Base-by-base conservation (phyloP, 1,140 invertebrate species). In the Eulimnadia texana region DNA sequence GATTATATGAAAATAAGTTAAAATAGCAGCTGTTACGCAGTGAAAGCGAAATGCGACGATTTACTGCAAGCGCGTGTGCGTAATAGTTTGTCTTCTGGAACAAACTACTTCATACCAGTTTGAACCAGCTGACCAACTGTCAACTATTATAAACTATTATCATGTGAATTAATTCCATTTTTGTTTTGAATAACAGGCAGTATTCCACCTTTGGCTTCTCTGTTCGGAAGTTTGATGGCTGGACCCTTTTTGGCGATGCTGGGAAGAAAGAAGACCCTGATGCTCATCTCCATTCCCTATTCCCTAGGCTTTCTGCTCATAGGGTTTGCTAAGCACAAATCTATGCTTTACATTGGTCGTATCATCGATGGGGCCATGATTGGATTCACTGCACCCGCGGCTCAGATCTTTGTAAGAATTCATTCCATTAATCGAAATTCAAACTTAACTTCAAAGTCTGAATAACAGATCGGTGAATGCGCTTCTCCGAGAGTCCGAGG, bases 191-290 rank as follows among this genome's bases (percentile, higher is more conserved):
- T 24, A 16, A 52, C 24, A 63, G 62, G 62, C 29, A 63, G 62
- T 59, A 42, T 63, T 19, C 62, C 62, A n/a, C 62, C 62, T 19
- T 23, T 63, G 27, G 62, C 62, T 19, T 63, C 62, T 51, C 33
- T 63, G 23, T 62, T 63, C 33, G 62, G 62, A 22, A 63, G 62
- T 29, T 60, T 63, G 50, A 2, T 42, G 19, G 62, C 62, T 62
- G 51, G 67, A 53, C 71, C 64, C 62, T 58, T 66, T 19, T 69
- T 74, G 20, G 73, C 75, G 57, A 71, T 69, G 55, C 60, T 71
- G 58, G 76, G 76, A 6, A 63, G 76, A n/a, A 74, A 70, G 66
- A 51, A 60, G 20, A 70, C 73, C 0, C 63, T 77, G 10, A 64
- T 71, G 42, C 58, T 72, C 10, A 68, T 70, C 11, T 68, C 70